Evolutionary conservation across 2,797 vertebrate genomes (phyloP).

Genomic region (Oreochromis grahami): DNA sequence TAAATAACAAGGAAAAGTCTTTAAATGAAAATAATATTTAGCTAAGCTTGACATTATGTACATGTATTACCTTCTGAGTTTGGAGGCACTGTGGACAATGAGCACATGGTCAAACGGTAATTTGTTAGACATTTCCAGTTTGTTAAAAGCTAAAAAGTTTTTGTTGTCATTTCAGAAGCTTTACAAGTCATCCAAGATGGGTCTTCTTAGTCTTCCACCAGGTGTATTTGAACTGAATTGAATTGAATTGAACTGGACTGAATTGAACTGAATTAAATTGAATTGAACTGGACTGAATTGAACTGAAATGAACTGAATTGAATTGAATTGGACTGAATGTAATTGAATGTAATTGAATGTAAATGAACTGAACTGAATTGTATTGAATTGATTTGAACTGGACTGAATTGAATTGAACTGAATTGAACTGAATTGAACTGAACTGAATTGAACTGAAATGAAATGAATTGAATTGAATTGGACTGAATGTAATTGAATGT

Average conservation of each 20-base stretch:
- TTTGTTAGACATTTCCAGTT: neutral
- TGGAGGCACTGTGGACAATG: neutral
- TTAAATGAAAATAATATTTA: neutral
- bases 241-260: no score
- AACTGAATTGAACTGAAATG: no score
- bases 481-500: no score
- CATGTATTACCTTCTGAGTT: neutral
- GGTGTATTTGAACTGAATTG: neutral
- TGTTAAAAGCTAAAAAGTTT: neutral
- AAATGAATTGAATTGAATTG: no score
- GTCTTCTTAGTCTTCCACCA: neutral
- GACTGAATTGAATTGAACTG: no score
- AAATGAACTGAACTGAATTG: accelerated
- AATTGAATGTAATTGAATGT: no score
- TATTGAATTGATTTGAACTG: no score
- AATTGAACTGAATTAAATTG: accelerated
- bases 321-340: accelerated
- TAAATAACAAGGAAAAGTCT: neutral
- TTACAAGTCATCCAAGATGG: neutral
- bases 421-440: no score
- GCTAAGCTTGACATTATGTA: neutral
- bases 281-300: no score
- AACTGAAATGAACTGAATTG: accelerated
- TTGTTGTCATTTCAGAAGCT: neutral
- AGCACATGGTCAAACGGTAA: neutral